A percentile compares a stretch with the other conserved stretches of the same genome.
These are phyloP conservation scores for Anastrepha obliqua DNA, from an alignment of 1,140 invertebrate genomes.

Conservation along the genomic window DNA sequence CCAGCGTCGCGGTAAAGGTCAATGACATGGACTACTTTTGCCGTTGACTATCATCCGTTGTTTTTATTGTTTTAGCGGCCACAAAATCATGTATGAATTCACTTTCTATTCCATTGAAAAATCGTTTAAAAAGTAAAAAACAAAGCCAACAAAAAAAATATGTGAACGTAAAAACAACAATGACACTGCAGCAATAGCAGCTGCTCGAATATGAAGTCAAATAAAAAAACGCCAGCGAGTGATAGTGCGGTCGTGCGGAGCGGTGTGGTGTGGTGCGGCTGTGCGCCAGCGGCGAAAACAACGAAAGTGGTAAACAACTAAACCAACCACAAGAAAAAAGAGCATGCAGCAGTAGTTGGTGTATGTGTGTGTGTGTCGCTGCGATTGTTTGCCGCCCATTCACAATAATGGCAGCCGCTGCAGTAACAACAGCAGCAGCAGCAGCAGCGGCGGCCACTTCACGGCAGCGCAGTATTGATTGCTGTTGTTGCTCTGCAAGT, in stretches of 20 bases:
- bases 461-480: too few species aligned
- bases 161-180: constrained; percentile 28
- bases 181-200: constrained; percentile 28
- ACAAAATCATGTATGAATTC: constrained; percentile 62
- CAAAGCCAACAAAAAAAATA: constrained; percentile 58
- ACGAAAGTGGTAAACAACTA: constrained; percentile 71
- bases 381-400: not conserved
- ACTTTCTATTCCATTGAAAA: constrained; percentile 74
- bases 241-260: not conserved
- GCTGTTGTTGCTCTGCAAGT: not conserved
- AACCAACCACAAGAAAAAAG: not conserved
- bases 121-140: constrained; percentile 61
- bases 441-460: not conserved
- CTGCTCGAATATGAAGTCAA: constrained; percentile 6
- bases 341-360: not conserved
- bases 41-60: constrained; percentile 30
- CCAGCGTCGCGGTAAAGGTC: constrained; percentile 61
- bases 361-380: not conserved
- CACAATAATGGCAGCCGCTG: not conserved
- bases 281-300: constrained; percentile 50
- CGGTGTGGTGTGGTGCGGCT: not conserved
- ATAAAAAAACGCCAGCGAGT: not conserved
- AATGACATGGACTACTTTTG: constrained; percentile 71
- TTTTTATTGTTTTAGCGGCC: constrained; percentile 33
- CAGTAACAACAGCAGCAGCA: not conserved